phyloP scores from a whole-genome alignment of 2,797 vertebrate species.

The Liparis tanakae region DNA sequence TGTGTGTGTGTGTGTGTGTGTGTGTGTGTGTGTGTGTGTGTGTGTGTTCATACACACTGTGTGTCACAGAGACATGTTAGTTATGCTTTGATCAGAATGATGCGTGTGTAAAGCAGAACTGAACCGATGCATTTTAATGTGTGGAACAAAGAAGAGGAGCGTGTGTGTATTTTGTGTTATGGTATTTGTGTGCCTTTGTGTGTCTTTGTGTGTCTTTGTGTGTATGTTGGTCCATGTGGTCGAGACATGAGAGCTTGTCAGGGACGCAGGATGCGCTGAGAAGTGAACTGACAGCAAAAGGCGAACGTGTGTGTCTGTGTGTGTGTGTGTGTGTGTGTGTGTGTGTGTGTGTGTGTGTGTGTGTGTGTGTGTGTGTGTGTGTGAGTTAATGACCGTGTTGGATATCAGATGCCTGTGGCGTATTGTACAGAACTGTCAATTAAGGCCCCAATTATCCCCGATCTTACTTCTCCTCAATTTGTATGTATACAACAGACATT shows the following conservation, averaged over 20 bases:
- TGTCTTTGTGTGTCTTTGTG: too few species aligned
- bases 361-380: constrained; percentile 10
- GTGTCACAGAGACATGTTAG: constrained; percentile 43
- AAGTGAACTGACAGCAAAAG: constrained; percentile 32
- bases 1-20: constrained; percentile 2
- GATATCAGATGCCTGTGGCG: constrained; percentile 45
- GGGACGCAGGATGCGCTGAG: constrained; percentile 14
- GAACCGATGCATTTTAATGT: constrained; percentile 11
- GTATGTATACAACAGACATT: constrained; percentile 25
- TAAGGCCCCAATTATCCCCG: constrained; percentile 47
- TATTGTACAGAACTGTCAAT: constrained; percentile 53
- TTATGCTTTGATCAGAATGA: constrained; percentile 58
- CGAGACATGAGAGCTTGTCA: constrained; percentile 18
- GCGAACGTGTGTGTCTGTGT: constrained; percentile 14
- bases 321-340: too few species aligned
- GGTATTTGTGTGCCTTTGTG: not conserved
- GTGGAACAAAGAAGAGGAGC: constrained; percentile 3
- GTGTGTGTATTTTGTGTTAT: constrained; percentile 5
- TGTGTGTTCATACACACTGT: constrained; percentile 22
- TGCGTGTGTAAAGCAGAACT: not conserved
- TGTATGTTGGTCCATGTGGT: not conserved
- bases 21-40: constrained; percentile 9
- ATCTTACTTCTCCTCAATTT: constrained; percentile 47
- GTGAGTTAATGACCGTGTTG: constrained; percentile 40
- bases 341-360: constrained; percentile 11